These are phyloP conservation scores for Penaeus chinensis DNA, from an alignment of 1,140 invertebrate genomes.

Conservation along the genomic window DNA sequence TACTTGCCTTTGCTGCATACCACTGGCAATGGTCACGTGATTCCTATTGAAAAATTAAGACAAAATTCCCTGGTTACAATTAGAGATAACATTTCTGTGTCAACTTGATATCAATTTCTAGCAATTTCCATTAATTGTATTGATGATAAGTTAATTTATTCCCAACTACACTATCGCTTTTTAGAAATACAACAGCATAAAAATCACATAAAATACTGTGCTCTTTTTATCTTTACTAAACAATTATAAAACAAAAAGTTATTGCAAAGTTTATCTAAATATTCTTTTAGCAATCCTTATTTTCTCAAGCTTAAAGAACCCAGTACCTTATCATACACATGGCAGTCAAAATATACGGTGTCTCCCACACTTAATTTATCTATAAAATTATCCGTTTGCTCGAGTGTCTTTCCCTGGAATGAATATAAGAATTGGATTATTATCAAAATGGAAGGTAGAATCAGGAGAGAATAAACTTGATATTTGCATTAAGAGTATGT, in stretches of 20 bases:
- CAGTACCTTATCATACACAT: conserved; percentile 56
- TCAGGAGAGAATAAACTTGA: not conserved
- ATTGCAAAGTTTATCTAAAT: not conserved
- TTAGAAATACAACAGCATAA: no score
- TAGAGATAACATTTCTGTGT: not conserved
- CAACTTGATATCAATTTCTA: not conserved
- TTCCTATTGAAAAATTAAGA: conserved; percentile 6
- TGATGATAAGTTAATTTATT: no score
- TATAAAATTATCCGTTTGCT: conserved; percentile 22
- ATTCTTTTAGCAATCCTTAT: not conserved
- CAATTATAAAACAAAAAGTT: not conserved
- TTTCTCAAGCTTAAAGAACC: not conserved
- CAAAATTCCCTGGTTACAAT: not conserved
- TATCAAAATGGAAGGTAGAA: not conserved
- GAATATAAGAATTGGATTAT: not conserved
- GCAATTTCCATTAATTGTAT: no score
- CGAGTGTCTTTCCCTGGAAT: conserved; percentile 47
- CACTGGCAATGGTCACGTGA: conserved; percentile 59
- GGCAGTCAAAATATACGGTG: conserved; percentile 49
- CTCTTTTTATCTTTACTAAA: no score
- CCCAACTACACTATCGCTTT: no score
- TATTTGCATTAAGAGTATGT: not conserved
- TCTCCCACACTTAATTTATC: conserved; percentile 43
- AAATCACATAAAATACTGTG: no score
- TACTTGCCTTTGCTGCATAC: conserved; percentile 51